phyloP scores from a whole-genome alignment of 1,140 invertebrate genomes.

The Drosophila cardini region DNA sequence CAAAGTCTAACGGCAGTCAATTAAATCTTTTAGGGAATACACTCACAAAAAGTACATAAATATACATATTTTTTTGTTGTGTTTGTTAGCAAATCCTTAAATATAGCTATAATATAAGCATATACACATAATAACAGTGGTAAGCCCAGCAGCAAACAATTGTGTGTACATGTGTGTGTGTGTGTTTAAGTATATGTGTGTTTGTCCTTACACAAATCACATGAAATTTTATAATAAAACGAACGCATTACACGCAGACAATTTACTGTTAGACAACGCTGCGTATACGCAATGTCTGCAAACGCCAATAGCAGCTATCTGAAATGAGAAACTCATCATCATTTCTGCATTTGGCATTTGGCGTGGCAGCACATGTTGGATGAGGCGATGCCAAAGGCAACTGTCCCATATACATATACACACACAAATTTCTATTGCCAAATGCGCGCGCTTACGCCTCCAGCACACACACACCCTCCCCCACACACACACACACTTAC shows the following conservation, averaged over 20 bases:
- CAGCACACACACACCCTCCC: slow-evolving; percentile 22
- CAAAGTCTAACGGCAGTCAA: slow-evolving; percentile 60
- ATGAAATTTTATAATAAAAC: slow-evolving; percentile 59
- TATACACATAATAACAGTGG: slow-evolving; percentile 7
- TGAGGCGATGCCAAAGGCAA: slow-evolving; percentile 36
- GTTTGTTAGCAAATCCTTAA: slow-evolving; percentile 7
- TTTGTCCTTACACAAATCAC: slow-evolving; percentile 47
- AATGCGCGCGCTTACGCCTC: slow-evolving; percentile 77
- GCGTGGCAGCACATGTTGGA: slow-evolving; percentile 40
- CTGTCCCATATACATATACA: slow-evolving; percentile 71
- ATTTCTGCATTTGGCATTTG: slow-evolving; percentile 63
- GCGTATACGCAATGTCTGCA: slow-evolving; percentile 50
- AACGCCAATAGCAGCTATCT: slow-evolving; percentile 13
- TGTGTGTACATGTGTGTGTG: not conserved
- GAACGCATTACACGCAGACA: slow-evolving; percentile 55
- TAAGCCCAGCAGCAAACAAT: slow-evolving; percentile 26
- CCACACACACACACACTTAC: slow-evolving; percentile 8
- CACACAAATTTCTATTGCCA: slow-evolving; percentile 71
- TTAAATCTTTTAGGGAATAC: slow-evolving; percentile 63
- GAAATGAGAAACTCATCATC: slow-evolving; percentile 63
- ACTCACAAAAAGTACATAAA: slow-evolving; percentile 27
- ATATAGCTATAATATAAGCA: slow-evolving; percentile 19
- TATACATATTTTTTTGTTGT: slow-evolving; percentile 14
- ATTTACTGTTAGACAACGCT: slow-evolving; percentile 49
- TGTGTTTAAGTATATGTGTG: too few species aligned